These are phyloP conservation scores for Apis dorsata DNA, from an alignment of 1,140 invertebrate species.

Conservation along the genomic window DNA sequence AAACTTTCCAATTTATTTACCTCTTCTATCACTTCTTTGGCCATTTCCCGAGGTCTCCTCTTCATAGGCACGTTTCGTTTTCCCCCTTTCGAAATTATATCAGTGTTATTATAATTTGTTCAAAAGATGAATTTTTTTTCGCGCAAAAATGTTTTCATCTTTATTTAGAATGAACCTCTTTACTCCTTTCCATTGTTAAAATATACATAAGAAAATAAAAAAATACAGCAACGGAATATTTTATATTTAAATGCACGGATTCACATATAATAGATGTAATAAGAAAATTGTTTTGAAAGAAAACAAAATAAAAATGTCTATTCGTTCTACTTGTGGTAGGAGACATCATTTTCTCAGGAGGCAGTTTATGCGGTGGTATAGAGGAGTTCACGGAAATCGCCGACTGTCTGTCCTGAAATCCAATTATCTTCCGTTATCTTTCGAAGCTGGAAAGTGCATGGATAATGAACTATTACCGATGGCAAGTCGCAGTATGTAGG, in stretches of 20 bases:
- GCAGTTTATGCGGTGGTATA: background rate
- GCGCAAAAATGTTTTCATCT: too few relatives aligned
- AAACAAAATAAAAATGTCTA: too few relatives aligned
- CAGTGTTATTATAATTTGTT: background rate
- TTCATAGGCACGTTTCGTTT: background rate
- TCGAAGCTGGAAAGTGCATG: background rate
- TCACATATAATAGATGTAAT: too few relatives aligned
- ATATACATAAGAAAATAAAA: too few relatives aligned
- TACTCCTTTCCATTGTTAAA: too few relatives aligned
- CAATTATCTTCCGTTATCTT: background rate
- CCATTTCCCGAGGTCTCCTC: background rate
- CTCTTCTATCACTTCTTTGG: background rate
- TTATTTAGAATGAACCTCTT: too few relatives aligned
- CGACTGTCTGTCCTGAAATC: conserved; percentile 29
- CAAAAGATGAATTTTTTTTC: too few relatives aligned
- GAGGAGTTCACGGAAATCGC: background rate
- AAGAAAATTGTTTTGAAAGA: too few relatives aligned
- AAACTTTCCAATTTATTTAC: background rate
- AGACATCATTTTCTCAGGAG: too few relatives aligned
- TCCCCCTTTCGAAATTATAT: background rate
- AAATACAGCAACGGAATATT: too few relatives aligned
- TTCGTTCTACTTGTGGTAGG: too few relatives aligned
- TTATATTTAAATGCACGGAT: too few relatives aligned
- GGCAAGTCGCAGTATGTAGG: conserved; percentile 27
- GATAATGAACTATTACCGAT: conserved; percentile 22